phyloP scores from a whole-genome alignment of 2,888 invertebrate genomes.

The Drosophila leonis region DNA sequence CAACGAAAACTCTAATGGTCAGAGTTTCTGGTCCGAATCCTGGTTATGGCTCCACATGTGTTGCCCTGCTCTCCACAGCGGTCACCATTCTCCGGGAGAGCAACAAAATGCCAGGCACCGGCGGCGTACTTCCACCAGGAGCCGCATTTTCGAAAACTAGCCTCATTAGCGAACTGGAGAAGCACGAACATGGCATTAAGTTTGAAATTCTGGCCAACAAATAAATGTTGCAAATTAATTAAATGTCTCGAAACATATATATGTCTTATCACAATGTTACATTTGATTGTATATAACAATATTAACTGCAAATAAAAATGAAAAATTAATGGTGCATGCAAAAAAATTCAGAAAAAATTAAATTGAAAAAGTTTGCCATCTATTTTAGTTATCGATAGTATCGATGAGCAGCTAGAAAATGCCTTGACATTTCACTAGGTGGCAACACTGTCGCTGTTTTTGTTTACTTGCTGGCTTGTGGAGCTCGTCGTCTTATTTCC shows the following conservation, averaged over 20 bases:
- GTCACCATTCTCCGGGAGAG: conserved; percentile 91
- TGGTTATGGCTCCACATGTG: conserved; percentile 94
- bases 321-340: background rate
- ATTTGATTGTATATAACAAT: conserved; percentile 7
- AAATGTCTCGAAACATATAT: background rate
- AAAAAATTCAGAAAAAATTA: background rate
- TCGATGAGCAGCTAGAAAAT: conserved; percentile 21
- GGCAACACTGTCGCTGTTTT: conserved; percentile 54
- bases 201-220: conserved; percentile 88
- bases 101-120: conserved; percentile 92
- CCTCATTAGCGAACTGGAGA: conserved; percentile 90
- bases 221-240: conserved; percentile 30
- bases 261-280: background rate
- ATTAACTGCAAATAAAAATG: conserved; percentile 17
- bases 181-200: conserved; percentile 88
- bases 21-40: conserved; percentile 87
- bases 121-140: conserved; percentile 95
- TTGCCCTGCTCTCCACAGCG: conserved; percentile 90
- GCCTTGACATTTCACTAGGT: background rate
- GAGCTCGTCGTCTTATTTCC: conserved; percentile 35
- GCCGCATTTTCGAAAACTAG: conserved; percentile 93
- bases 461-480: conserved; percentile 52
- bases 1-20: conserved; percentile 89
- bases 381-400: conserved; percentile 21
- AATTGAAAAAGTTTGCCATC: background rate